phyloP scores from a whole-genome alignment of 2,888 invertebrate genomes.

The Caenorhabditis sp. region DNA sequence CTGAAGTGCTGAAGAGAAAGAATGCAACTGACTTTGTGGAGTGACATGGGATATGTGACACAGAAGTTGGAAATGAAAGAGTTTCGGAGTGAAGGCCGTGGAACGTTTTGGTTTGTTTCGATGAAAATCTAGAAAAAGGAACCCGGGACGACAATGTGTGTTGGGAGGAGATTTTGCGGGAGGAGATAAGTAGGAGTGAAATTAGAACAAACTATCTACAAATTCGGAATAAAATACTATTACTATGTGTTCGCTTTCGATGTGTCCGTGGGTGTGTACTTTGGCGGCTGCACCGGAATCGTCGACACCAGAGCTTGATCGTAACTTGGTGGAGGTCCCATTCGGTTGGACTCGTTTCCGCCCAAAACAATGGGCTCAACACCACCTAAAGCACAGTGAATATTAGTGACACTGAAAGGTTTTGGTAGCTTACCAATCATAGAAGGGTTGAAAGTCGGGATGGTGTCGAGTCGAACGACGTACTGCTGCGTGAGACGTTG shows the following conservation, averaged over 20 bases:
- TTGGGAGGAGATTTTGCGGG: no score
- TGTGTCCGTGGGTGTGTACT: constrained; percentile 43
- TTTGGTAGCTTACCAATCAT: constrained; percentile 65
- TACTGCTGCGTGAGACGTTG: constrained; percentile 54
- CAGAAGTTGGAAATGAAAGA: background rate
- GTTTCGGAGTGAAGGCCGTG: no score
- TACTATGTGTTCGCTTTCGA: constrained; percentile 19
- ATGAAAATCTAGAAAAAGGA: background rate
- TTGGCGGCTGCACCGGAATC: constrained; percentile 53
- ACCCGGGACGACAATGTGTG: no score
- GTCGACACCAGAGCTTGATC: constrained; percentile 68
- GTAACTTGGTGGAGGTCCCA: constrained; percentile 71
- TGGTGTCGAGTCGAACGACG: constrained; percentile 68
- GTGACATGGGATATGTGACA: constrained; percentile 9
- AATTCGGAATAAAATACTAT: no score
- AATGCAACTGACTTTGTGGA: no score
- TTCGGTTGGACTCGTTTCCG: constrained; percentile 53
- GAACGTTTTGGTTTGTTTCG: background rate
- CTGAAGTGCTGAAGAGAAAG: no score
- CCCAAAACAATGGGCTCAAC: constrained; percentile 57
- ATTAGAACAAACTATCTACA: no score
- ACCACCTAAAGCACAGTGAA: constrained; percentile 64
- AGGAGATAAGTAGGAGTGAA: no score
- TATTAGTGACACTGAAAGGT: no score
- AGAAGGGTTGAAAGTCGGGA: constrained; percentile 68